phyloP scores from a whole-genome alignment of 2,113 vertebrate genomes.

The Corynorhinus townsendii region DNA sequence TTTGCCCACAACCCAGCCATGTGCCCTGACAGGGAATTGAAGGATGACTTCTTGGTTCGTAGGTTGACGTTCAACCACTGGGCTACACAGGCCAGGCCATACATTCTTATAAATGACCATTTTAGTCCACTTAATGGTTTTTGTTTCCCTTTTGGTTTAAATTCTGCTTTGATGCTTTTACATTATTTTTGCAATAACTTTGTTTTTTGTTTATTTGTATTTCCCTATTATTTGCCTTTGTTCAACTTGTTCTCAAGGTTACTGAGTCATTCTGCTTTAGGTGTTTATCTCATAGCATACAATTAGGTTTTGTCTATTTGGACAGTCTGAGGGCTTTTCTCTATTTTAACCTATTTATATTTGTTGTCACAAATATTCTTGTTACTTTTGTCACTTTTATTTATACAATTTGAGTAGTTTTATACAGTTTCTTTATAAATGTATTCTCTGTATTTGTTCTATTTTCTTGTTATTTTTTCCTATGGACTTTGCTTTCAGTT shows the following conservation, averaged over 20 bases:
- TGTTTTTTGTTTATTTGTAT: constrained; percentile 34
- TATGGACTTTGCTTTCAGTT: neutral
- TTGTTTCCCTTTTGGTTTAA: constrained; percentile 24
- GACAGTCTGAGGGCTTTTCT: constrained; percentile 13
- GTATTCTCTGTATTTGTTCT: neutral
- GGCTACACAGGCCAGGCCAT: too few relatives aligned
- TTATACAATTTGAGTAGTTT: constrained; percentile 6
- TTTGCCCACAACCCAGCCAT: too few relatives aligned
- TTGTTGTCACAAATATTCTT: constrained; percentile 50
- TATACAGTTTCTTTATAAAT: constrained; percentile 22
- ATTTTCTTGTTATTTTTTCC: neutral
- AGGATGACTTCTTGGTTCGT: too few relatives aligned
- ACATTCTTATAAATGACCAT: neutral
- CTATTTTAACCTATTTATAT: constrained; percentile 55
- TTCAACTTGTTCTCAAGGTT: constrained; percentile 36
- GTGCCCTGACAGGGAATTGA: too few relatives aligned
- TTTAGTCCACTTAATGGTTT: neutral
- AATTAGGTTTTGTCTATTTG: constrained; percentile 48
- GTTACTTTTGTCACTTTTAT: constrained; percentile 2
- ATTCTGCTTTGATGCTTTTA: neutral
- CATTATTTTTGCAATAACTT: neutral
- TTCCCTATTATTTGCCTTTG: constrained; percentile 34
- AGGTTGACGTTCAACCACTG: too few relatives aligned
- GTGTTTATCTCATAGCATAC: constrained; percentile 14
- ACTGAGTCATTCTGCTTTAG: constrained; percentile 38